phyloP scores from a whole-genome alignment of 2,888 invertebrate genomes.

The Lycophotia porphyrea region DNA sequence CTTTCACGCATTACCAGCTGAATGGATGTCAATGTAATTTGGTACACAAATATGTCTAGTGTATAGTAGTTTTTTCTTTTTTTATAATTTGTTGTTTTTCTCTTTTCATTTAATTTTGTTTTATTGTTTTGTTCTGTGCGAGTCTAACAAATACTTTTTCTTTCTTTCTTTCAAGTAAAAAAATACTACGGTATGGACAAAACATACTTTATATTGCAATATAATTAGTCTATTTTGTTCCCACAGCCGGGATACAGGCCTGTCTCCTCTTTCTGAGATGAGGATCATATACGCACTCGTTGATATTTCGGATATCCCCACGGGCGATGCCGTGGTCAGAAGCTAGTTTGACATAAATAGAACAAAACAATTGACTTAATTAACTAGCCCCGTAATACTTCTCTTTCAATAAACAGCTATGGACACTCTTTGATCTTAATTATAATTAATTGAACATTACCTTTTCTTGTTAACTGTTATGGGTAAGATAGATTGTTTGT shows the following conservation, averaged over 20 bases:
- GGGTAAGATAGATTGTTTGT: not conserved
- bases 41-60: no score
- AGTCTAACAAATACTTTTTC: no score
- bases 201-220: not conserved
- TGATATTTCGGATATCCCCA: not conserved
- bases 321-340: not conserved
- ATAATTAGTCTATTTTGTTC: not conserved
- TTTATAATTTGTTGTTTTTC: no score
- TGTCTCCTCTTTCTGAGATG: not conserved
- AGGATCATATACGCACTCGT: not conserved
- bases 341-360: conserved; percentile 11
- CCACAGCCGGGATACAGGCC: not conserved
- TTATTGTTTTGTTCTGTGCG: no score
- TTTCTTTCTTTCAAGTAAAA: not conserved
- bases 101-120: no score
- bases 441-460: conserved; percentile 10
- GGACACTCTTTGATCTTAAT: conserved; percentile 11
- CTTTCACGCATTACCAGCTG: not conserved
- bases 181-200: not conserved
- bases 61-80: no score
- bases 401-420: not conserved
- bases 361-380: conserved; percentile 38
- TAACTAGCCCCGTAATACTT: not conserved
- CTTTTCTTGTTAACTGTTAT: not conserved
- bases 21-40: not conserved